Evolutionary conservation across 2,113 vertebrate species (phyloP).

Genomic region (Nymphicus hollandicus): DNA sequence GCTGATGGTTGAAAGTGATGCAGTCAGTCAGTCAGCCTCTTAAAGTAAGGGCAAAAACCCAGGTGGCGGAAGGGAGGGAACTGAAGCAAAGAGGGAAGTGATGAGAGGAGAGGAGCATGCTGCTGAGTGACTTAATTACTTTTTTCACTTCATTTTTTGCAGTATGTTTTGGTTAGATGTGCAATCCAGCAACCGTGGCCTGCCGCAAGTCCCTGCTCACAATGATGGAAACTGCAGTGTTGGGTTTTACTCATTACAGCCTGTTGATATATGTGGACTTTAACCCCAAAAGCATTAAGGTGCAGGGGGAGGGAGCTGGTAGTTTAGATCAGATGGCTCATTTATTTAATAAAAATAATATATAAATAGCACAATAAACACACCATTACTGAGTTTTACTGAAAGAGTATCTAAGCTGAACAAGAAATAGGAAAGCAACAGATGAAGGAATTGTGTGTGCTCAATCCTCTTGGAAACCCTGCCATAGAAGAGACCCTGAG

Average conservation of each 20-base stretch:
- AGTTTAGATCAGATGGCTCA: background rate
- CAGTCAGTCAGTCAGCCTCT: background rate
- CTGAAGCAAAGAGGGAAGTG: background rate
- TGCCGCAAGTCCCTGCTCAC: background rate
- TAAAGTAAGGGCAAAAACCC: background rate
- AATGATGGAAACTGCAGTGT: background rate
- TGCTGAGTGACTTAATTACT: background rate
- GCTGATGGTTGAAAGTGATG: background rate
- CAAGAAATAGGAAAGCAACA: background rate
- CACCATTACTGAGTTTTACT: background rate
- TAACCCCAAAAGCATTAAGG: background rate
- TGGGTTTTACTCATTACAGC: background rate
- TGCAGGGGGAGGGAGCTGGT: background rate
- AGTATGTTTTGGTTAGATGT: background rate
- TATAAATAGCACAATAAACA: background rate
- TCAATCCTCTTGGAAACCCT: background rate
- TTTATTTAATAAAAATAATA: background rate
- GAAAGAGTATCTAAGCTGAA: background rate
- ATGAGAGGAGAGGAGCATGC: background rate
- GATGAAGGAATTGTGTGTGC: background rate
- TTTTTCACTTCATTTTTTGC: background rate
- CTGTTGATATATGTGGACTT: background rate
- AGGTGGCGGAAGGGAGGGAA: background rate
- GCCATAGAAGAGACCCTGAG: background rate
- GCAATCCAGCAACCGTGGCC: accelerated